phyloP scores from a whole-genome alignment of 2,888 invertebrate species.

The Hemistola chrysoprasaria region DNA sequence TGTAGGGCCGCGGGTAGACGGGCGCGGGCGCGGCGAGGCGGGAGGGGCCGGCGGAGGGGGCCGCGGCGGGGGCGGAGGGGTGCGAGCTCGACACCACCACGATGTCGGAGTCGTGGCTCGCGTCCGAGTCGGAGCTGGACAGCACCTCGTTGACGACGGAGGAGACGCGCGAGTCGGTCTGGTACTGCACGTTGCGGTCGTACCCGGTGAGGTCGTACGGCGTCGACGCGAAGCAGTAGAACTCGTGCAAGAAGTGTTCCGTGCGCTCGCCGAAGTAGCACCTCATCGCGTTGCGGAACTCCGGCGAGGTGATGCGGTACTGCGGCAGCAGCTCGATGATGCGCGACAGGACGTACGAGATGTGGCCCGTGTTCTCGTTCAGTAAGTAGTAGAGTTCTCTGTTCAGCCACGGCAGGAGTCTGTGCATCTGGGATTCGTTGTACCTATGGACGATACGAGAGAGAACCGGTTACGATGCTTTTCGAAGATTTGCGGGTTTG shows the following conservation, averaged over 20 bases:
- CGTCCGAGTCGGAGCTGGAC: constrained; percentile 61
- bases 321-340: constrained; percentile 87
- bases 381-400: constrained; percentile 91
- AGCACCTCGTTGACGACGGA: constrained; percentile 81
- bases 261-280: constrained; percentile 88
- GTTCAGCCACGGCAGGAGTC: constrained; percentile 94
- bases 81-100: constrained; percentile 59
- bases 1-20: constrained; percentile 52
- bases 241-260: constrained; percentile 94
- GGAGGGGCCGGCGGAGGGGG: constrained; percentile 33
- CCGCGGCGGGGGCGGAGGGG: constrained; percentile 38
- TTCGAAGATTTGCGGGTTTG: too few species aligned
- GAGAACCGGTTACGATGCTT: too few species aligned
- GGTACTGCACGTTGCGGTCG: constrained; percentile 87
- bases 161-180: constrained; percentile 77
- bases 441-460: constrained; percentile 72
- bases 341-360: constrained; percentile 85
- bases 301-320: constrained; percentile 85
- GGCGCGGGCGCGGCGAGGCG: constrained; percentile 40
- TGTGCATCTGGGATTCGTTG: constrained; percentile 90
- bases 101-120: constrained; percentile 61
- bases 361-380: constrained; percentile 83
- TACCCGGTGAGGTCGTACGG: constrained; percentile 93
- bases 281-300: constrained; percentile 86
- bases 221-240: constrained; percentile 92